These are phyloP conservation scores for Campoplex nolae DNA, from an alignment of 2,888 invertebrate species.

Conservation along the genomic window DNA sequence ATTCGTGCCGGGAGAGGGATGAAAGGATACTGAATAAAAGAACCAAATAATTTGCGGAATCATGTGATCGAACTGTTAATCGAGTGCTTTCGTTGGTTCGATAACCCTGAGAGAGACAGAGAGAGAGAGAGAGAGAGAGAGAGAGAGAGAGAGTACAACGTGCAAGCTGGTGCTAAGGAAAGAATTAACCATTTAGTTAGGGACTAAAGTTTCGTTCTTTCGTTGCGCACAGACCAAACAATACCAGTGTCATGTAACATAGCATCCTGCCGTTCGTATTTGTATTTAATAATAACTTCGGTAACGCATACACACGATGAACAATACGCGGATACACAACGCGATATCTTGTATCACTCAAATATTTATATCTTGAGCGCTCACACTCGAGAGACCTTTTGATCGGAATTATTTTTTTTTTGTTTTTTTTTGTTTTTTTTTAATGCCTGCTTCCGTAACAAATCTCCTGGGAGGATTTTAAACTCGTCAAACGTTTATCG, in stretches of 20 bases:
- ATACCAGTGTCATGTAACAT: neutral
- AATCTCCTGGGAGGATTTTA: neutral
- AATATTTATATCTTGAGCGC: neutral
- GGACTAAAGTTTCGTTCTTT: neutral
- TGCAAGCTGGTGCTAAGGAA: neutral
- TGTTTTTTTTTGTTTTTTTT: neutral
- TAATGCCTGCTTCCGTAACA: constrained; percentile 1
- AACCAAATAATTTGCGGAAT: neutral
- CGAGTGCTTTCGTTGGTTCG: neutral
- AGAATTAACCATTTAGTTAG: neutral
- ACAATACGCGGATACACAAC: neutral
- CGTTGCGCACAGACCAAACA: constrained; percentile 6
- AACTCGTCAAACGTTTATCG: neutral
- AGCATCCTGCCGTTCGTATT: neutral
- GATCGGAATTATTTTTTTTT: too few species aligned
- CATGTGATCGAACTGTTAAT: neutral
- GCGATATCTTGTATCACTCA: neutral
- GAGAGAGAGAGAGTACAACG: too few species aligned
- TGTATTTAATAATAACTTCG: neutral
- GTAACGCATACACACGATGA: neutral
- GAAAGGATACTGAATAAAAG: neutral
- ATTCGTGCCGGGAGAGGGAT: neutral
- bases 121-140: neutral
- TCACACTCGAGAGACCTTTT: too few species aligned
- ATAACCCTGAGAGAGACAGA: neutral